These are phyloP conservation scores for Diadema setosum DNA, from an alignment of 35 echinoderm and acorn worm species.

Conservation along the genomic window DNA sequence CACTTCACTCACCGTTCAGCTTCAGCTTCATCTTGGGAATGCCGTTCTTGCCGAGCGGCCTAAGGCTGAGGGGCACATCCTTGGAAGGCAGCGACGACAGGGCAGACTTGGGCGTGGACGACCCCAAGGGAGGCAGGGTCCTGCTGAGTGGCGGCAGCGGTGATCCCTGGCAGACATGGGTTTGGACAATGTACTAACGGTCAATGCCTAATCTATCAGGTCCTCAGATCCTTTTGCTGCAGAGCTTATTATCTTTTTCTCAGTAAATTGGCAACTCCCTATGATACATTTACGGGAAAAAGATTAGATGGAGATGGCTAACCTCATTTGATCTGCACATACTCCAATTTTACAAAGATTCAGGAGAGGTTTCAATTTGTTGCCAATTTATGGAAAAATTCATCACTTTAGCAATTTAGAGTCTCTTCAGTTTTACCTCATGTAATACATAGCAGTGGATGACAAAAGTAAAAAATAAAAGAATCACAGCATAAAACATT, in stretches of 20 bases:
- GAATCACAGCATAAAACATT: too few species aligned
- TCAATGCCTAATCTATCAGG: too few species aligned
- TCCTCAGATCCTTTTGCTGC: background rate
- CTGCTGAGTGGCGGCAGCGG: constrained; percentile 79
- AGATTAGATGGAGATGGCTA: too few species aligned
- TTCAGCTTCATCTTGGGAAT: constrained; percentile 71
- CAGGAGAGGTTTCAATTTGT: too few species aligned
- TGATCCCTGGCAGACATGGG: constrained; percentile 43
- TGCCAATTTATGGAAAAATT: too few species aligned
- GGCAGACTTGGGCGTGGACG: constrained; percentile 40
- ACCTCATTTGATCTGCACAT: too few species aligned
- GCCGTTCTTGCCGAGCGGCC: constrained; percentile 26
- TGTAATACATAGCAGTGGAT: too few species aligned
- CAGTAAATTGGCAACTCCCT: background rate
- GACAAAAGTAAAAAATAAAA: too few species aligned
- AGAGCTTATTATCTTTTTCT: background rate
- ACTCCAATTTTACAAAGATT: too few species aligned
- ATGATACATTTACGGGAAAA: background rate
- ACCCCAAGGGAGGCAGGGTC: constrained; percentile 82
- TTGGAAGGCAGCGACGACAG: background rate
- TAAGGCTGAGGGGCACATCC: background rate
- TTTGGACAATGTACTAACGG: too few species aligned
- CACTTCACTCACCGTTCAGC: background rate
- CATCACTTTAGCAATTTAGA: too few species aligned
- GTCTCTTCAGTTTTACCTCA: too few species aligned